Conservation (phyloP, 2,888 invertebrate species). For the Ditula angustiorana region DNA sequence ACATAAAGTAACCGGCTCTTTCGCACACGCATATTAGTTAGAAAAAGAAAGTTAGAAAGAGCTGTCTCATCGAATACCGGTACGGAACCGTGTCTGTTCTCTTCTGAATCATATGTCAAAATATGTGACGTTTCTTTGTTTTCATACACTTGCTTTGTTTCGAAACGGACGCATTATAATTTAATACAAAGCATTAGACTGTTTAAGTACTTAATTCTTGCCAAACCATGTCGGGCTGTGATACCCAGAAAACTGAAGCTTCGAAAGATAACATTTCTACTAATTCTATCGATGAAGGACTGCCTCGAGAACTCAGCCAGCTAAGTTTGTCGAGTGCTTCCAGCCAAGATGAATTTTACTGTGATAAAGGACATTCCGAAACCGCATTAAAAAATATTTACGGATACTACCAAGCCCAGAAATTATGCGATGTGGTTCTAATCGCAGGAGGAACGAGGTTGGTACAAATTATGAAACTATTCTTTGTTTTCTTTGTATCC, state of each 20-base stretch:
- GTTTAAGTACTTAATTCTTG: slow-evolving; percentile 18
- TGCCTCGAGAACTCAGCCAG: slow-evolving; percentile 88
- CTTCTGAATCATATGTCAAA: slow-evolving; percentile 29
- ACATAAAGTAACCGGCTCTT: too few relatives aligned
- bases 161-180: slow-evolving; percentile 25
- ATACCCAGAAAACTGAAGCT: slow-evolving; percentile 70
- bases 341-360: slow-evolving; percentile 92
- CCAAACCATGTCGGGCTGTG: slow-evolving; percentile 73
- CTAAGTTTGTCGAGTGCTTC: slow-evolving; percentile 88
- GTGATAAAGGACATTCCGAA: slow-evolving; percentile 92
- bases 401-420: slow-evolving; percentile 91
- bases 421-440: slow-evolving; percentile 94
- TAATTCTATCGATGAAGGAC: slow-evolving; percentile 82
- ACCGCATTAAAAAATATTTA: slow-evolving; percentile 93
- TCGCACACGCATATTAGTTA: too few relatives aligned
- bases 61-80: too few relatives aligned
- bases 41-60: too few relatives aligned
- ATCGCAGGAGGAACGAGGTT: slow-evolving; percentile 91
- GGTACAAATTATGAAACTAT: slow-evolving; percentile 45
- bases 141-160: slow-evolving; percentile 53
- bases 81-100: too few relatives aligned
- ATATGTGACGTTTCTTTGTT: slow-evolving; percentile 59
- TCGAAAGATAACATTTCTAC: slow-evolving; percentile 81
- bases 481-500: slow-evolving; percentile 12
- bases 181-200: slow-evolving; percentile 22